These are phyloP conservation scores for Emydocephalus ijimae DNA, from an alignment of 2,113 vertebrate species.

Conservation along the genomic window DNA sequence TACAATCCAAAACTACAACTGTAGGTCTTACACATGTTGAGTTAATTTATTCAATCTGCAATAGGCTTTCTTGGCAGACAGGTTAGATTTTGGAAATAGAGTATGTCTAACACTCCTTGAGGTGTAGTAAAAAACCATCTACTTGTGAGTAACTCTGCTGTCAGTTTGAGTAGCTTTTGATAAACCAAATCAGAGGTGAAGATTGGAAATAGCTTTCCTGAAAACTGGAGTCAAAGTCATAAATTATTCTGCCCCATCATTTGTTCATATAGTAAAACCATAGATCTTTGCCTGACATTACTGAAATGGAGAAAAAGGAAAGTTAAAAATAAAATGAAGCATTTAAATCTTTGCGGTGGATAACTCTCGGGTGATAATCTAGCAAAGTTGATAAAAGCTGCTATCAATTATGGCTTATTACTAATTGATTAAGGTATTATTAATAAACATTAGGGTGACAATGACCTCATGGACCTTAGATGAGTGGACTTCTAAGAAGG, in stretches of 20 bases:
- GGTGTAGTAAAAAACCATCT: slow-evolving; percentile 58
- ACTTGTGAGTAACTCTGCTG: slow-evolving; percentile 67
- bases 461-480: slow-evolving; percentile 21
- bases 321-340: slow-evolving; percentile 79
- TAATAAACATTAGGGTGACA: slow-evolving; percentile 62
- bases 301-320: slow-evolving; percentile 71
- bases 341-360: slow-evolving; percentile 73
- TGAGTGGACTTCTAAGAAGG: slow-evolving; percentile 45
- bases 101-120: slow-evolving; percentile 28
- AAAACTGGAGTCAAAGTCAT: slow-evolving; percentile 73
- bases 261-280: slow-evolving; percentile 73
- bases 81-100: background rate
- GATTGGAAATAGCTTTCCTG: slow-evolving; percentile 77
- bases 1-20: background rate
- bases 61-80: background rate
- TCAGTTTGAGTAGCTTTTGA: slow-evolving; percentile 75
- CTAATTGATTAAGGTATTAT: slow-evolving; percentile 66
- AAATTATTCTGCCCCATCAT: slow-evolving; percentile 77
- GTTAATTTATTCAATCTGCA: background rate
- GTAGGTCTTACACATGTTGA: background rate
- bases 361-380: slow-evolving; percentile 66
- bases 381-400: slow-evolving; percentile 68
- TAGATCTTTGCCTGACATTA: slow-evolving; percentile 74
- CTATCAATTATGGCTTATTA: slow-evolving; percentile 68
- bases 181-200: slow-evolving; percentile 74